Evolutionary conservation across 1,140 invertebrate species (phyloP), one percentile per base, ranked within the genome.

Genomic region (Drosophila tsacasi): DNA sequence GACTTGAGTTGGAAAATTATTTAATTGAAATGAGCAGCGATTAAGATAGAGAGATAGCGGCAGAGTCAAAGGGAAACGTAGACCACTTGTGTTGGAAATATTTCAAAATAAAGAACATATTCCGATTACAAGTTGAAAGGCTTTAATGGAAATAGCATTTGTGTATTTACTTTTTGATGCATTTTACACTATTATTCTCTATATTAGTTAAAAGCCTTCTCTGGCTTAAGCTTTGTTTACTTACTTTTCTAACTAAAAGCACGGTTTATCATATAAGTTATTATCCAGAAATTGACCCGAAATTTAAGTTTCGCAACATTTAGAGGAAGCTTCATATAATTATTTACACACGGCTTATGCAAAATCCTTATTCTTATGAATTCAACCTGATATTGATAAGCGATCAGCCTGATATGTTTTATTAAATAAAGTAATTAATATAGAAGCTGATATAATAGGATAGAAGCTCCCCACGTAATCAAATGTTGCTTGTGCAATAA

Each of bases 21-120:
- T 68, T 68, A 71, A 71, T 71, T 71, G 67, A 71, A 71, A 47
- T 54, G 49, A 46, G n/a, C 63, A 37, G 17, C 67, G 67, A 71
- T 71, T 68, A 68, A n/a, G 37, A 47, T 23, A 39, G 39, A 27
- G n/a, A 68, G 40, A 71, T 39, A 57, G 62, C 62, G 62, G 67
- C 67, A 15, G 27, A 54, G 37, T 71, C 49, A 67, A 71, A 71
- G 66, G 46, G 37, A 65, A 52, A n/a, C 9, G 19, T 10, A 21
- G 15, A 5, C 8, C 35, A 57, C 54, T 57, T 57, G 54, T 57
- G 15, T 21, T 1, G 52, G n/a, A 19, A 52, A 52, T 13, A 2
- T 57, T 10, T 57, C 30, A 37, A 39, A 57, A 39, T 39, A 55
- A 37, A 10, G 9, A 9, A 50, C 9, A 10, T 27, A 15, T 54